These are phyloP conservation scores for Cebus imitator DNA, from an alignment of 2,113 vertebrate genomes.

Conservation along the genomic window DNA sequence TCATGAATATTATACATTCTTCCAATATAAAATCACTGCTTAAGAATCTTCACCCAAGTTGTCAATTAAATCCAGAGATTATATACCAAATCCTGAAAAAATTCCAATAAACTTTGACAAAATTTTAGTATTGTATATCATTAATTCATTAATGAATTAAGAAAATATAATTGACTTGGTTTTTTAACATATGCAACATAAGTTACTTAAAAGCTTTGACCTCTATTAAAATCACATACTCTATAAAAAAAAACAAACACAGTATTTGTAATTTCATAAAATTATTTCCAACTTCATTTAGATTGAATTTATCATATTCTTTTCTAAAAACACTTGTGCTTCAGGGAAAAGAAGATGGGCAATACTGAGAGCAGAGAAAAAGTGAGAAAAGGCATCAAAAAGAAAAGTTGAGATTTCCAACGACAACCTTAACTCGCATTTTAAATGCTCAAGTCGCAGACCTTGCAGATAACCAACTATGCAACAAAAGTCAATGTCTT, in stretches of 20 bases:
- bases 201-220: not conserved
- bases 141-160: not conserved
- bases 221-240: not conserved
- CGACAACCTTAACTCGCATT: not conserved
- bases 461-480: not conserved
- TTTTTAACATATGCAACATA: not conserved
- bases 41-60: not conserved
- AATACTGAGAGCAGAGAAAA: not conserved
- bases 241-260: not conserved
- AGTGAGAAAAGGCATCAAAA: not conserved
- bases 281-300: not conserved
- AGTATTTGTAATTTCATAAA: conserved; percentile 10
- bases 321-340: not conserved
- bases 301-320: not conserved
- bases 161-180: not conserved
- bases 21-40: conserved; percentile 9
- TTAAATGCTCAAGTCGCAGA: not conserved
- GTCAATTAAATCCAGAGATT: not conserved
- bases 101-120: not conserved
- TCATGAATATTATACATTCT: not conserved
- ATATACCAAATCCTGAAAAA: not conserved
- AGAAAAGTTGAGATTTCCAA: not conserved
- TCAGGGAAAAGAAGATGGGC: not conserved
- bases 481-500: not conserved
- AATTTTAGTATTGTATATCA: not conserved